Base-by-base conservation (phyloP, 2,888 invertebrate species). In the Plagiodera versicolora region DNA sequence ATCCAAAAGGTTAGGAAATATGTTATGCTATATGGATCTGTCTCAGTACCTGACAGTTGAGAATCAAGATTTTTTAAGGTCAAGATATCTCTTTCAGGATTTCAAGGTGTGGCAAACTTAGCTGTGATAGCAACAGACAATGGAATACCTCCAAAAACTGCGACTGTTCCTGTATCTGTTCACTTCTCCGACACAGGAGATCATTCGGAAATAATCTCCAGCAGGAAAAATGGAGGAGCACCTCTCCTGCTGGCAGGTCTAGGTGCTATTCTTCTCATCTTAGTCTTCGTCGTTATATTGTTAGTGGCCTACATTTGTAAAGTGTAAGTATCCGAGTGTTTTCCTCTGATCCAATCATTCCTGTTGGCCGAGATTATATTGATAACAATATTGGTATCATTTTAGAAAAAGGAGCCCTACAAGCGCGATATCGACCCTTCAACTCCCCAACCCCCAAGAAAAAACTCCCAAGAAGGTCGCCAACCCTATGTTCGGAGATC, bases 51-150 rank as follows among this genome's bases (percentile, higher is more conserved):
- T n/a, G n/a, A n/a, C n/a, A n/a, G n/a, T n/a, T n/a, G n/a, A n/a
- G n/a, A n/a, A n/a, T 24, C 24, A 24, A 24, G 6, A 24, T 24
- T 24, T 24, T 24, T 24, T n/a, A n/a, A 1, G 5, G 14, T 10
- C 18, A 3, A 8, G 10, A 5, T 32, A 45, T 18, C 5, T 57
- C 18, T 53, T 39, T 49, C 8, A 60, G 56, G 54, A 16, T 59
- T 62, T 44, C 56, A 50, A 30, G 60, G 63, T 17, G 54, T 63
- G 48, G 87, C 92, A 49, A 88, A 91, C 79, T 83, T 93, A 54
- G 87, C 92, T 47, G 94, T 92, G 39, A 88, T 92, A 49, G 95
- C 94, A 18, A 87, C 87, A 0, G 95, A 95, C 79, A 89, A 89
- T 11, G 95, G 95, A 14, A 83, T 85, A 17, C 95, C 95, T n/a